A percentile compares a stretch with the other conserved stretches of the same genome.
These are phyloP conservation scores for Montipora foliosa DNA, from an alignment of 64 coral and sea anemone species.

Conservation along the genomic window DNA sequence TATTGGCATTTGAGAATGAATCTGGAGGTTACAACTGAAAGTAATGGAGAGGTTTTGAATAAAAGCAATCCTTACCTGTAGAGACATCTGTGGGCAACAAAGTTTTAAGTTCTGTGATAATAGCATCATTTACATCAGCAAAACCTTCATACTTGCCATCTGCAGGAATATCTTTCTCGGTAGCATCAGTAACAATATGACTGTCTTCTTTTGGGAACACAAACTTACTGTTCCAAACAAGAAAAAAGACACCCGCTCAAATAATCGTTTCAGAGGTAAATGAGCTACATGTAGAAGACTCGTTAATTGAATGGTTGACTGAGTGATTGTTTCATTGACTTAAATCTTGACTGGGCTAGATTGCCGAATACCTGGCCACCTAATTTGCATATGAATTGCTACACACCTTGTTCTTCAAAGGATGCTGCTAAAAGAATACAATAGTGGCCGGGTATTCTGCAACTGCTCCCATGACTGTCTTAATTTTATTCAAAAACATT, in stretches of 20 bases:
- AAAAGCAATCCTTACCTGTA: conserved; percentile 57
- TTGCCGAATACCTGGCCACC: no score
- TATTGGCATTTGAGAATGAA: no score
- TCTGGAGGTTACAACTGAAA: no score
- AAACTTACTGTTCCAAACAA: conserved; percentile 77
- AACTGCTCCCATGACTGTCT: no score
- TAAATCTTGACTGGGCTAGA: neutral
- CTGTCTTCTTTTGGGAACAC: conserved; percentile 82
- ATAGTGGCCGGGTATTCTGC: no score
- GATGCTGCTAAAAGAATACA: no score
- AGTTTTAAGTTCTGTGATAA: conserved; percentile 77
- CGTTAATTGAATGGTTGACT: no score
- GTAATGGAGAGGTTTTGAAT: neutral
- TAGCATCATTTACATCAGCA: conserved; percentile 80
- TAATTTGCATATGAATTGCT: no score
- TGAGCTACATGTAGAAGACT: no score
- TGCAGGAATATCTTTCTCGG: conserved; percentile 39
- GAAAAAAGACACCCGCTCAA: neutral
- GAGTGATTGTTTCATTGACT: neutral
- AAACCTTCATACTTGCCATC: conserved; percentile 96
- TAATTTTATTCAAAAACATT: neutral
- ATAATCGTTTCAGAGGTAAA: no score
- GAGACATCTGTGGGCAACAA: conserved; percentile 60
- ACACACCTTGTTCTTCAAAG: no score
- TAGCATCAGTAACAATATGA: conserved; percentile 8